Percentiles rank a stretch among this genome's conserved stretches.
phyloP scores from a whole-genome alignment of 2,888 invertebrate genomes.

The Terebella lapidaria region DNA sequence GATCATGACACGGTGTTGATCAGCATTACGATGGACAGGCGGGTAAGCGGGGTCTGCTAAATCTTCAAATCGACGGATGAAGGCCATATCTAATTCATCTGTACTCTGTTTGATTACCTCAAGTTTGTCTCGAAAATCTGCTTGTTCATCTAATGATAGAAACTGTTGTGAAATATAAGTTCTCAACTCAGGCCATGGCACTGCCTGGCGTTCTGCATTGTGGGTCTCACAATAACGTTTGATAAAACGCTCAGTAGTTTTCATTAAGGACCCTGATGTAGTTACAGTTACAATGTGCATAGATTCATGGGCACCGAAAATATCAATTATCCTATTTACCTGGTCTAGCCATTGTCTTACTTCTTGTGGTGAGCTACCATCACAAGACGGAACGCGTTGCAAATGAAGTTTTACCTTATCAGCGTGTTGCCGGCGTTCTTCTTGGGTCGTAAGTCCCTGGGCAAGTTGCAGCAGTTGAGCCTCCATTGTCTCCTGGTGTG shows the following conservation, averaged over 20 bases:
- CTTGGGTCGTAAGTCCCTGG: too few relatives aligned
- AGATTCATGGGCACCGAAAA: too few relatives aligned
- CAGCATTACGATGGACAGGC: neutral
- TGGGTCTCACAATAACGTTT: neutral
- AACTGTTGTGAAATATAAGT: neutral
- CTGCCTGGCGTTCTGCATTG: neutral
- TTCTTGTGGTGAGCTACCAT: too few relatives aligned
- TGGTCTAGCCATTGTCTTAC: too few relatives aligned
- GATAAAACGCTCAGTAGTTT: neutral
- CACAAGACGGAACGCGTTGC: too few relatives aligned
- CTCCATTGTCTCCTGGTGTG: too few relatives aligned
- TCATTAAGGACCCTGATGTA: neutral
- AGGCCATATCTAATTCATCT: too few relatives aligned
- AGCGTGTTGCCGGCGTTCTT: too few relatives aligned
- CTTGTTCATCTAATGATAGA: neutral
- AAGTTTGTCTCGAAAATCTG: neutral
- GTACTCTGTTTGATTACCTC: neutral
- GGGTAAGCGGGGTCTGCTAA: neutral
- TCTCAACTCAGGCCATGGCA: neutral
- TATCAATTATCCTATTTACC: too few relatives aligned
- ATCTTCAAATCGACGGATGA: neutral
- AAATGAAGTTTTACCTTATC: too few relatives aligned
- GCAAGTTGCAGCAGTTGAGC: too few relatives aligned
- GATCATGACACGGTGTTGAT: neutral
- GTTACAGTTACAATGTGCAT: too few relatives aligned